Evolutionary conservation across 2,888 invertebrate species (phyloP), one percentile per base, ranked within the genome.

Genomic region (Eupsilia transversa): DNA sequence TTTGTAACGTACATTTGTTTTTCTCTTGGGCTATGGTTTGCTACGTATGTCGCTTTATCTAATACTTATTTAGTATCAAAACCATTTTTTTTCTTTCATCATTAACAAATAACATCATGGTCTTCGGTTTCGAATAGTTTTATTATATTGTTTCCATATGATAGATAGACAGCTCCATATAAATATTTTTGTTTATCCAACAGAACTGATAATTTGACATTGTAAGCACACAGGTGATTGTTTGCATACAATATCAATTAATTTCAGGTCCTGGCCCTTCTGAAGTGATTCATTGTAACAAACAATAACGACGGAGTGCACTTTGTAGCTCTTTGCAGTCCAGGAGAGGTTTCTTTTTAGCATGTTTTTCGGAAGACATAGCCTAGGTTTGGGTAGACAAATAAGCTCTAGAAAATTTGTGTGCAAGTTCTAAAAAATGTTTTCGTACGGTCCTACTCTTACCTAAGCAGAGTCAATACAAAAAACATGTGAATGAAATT

Each of bases 1-100:
- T 91, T 88, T 90, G 83, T 92, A 92, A 90, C 83, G 89, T 92
- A 90, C 65, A 73, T 84, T 74, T 85, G 63, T 79, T 80, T 87
- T 79, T 86, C 67, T 84, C 78, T 79, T 76, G 87, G 79, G 79
- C 73, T 80, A 70, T 69, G 74, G 83, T 78, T 79, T 66, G 83
- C 83, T 81, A 74, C 41, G 35, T 71, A 35, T 83, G 52, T 72
- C 72, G 89, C 89, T 91, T 83, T 46, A 71, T 63, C 23, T 65
- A 72, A 63, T 52, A 49, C 23, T 49, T 65, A 57, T 80, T 76
- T 27, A 23, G 5, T 67, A 52, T 60, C 20, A 64, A 60, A 35
- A 56, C 14, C n/a, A 57, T 73, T 27, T 20, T 61, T 54, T 80
- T 63, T 69, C 38, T 38, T 63, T 68, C 68, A 75, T 52, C 27